Percentiles rank a stretch among this genome's conserved stretches.
Evolutionary conservation across 2,888 invertebrate species (phyloP).

Genomic region (Thymelicus acteon): DNA sequence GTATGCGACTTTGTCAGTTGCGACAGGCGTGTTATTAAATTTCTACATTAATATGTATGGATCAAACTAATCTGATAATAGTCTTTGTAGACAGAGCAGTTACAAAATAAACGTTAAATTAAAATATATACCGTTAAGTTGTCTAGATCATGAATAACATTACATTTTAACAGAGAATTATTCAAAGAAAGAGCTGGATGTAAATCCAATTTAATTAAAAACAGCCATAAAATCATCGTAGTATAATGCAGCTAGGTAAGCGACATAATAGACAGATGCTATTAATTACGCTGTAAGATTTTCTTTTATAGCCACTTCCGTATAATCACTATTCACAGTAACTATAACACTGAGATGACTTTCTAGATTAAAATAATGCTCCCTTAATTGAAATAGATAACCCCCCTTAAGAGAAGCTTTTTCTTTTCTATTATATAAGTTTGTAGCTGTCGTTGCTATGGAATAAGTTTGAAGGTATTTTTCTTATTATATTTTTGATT

Average conservation of each 20-base stretch:
- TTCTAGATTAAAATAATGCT: conserved; percentile 11
- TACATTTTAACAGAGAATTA: no score
- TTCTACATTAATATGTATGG: no score
- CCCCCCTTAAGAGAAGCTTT: background rate
- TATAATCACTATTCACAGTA: conserved; percentile 18
- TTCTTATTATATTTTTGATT: background rate
- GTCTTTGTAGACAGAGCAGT: no score
- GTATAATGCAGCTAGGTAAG: background rate
- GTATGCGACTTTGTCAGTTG: no score
- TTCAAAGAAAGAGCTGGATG: background rate
- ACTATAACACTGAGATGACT: background rate
- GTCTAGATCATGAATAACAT: no score
- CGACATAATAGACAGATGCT: conserved; percentile 18
- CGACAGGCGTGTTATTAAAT: no score
- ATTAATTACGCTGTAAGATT: conserved; percentile 23
- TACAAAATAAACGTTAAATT: no score
- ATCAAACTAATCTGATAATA: no score
- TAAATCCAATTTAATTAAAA: conserved; percentile 22
- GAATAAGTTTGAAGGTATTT: no score
- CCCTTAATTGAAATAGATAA: background rate
- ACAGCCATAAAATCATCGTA: conserved; percentile 10
- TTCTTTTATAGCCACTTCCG: conserved; percentile 23
- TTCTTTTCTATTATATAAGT: no score
- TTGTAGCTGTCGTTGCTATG: no score
- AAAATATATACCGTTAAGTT: no score